phyloP scores from a whole-genome alignment of 23 tunicate species.

The Corella eumyota region DNA sequence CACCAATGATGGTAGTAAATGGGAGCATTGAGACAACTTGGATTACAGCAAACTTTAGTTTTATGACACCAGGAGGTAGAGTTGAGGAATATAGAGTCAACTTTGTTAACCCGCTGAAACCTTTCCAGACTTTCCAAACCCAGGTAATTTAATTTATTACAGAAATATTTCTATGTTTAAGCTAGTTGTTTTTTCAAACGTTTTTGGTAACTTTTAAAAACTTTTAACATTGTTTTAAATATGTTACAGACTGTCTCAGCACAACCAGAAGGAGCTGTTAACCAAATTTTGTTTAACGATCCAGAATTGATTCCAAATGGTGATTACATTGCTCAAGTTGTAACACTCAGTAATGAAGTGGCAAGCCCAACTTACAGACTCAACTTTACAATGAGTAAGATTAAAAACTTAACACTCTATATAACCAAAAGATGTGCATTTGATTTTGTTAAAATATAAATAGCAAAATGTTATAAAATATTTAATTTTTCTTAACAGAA shows the following conservation, averaged over 20 bases:
- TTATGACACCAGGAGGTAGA: not conserved
- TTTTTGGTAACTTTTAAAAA: not conserved
- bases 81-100: not conserved
- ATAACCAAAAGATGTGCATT: too few relatives aligned
- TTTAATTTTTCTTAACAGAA: too few relatives aligned
- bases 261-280: too few relatives aligned
- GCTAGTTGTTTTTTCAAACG: not conserved
- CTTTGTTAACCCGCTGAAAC: constrained; percentile 6
- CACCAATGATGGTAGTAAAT: not conserved
- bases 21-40: not conserved
- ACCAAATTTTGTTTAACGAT: constrained; percentile 1
- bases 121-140: not conserved
- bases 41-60: not conserved
- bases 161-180: not conserved
- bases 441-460: too few relatives aligned
- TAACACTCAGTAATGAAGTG: constrained; percentile 2
- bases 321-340: constrained; percentile 15
- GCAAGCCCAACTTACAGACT: constrained; percentile 6
- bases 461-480: too few relatives aligned
- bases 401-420: too few relatives aligned
- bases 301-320: not conserved
- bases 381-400: constrained; percentile 36
- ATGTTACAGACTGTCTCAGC: too few relatives aligned
- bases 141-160: not conserved
- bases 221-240: not conserved